These are phyloP conservation scores for Drosophila picticornis DNA, from an alignment of 2,888 invertebrate genomes.

Conservation along the genomic window DNA sequence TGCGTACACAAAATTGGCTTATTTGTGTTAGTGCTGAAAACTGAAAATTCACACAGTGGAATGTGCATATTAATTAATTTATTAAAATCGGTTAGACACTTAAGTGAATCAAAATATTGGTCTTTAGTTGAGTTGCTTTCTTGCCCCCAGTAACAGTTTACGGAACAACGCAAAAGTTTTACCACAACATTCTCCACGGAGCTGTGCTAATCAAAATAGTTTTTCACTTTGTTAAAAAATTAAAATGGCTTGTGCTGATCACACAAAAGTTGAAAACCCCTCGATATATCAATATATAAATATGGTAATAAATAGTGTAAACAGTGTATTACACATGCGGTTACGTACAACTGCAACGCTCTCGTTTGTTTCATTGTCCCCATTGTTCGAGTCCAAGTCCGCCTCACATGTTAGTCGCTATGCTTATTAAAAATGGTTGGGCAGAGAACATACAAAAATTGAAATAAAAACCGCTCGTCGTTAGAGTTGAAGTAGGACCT, in stretches of 20 bases:
- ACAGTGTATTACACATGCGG: neutral
- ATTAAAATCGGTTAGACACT: neutral
- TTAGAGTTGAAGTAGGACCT: slow-evolving; percentile 60
- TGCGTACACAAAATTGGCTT: neutral
- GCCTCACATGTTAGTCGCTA: slow-evolving; percentile 39
- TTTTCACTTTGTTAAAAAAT: neutral
- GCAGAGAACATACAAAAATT: slow-evolving; percentile 7
- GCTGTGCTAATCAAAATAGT: neutral
- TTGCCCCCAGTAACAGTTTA: neutral
- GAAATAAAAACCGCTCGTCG: slow-evolving; percentile 33
- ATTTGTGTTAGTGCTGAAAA: neutral
- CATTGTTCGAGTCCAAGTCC: slow-evolving; percentile 1
- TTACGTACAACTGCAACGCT: neutral
- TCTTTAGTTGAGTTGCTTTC: neutral
- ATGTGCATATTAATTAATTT: neutral
- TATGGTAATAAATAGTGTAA: too few species aligned
- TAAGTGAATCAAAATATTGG: neutral
- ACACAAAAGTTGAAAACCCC: neutral
- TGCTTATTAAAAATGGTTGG: slow-evolving; percentile 66
- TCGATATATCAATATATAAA: neutral
- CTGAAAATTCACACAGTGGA: neutral
- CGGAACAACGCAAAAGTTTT: neutral
- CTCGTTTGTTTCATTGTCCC: neutral
- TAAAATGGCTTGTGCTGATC: neutral
- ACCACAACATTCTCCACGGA: neutral